Percentiles rank a stretch among this genome's conserved stretches.
These are phyloP conservation scores for Notothenia coriiceps DNA, from an alignment of 2,113 vertebrate genomes.

Conservation along the genomic window DNA sequence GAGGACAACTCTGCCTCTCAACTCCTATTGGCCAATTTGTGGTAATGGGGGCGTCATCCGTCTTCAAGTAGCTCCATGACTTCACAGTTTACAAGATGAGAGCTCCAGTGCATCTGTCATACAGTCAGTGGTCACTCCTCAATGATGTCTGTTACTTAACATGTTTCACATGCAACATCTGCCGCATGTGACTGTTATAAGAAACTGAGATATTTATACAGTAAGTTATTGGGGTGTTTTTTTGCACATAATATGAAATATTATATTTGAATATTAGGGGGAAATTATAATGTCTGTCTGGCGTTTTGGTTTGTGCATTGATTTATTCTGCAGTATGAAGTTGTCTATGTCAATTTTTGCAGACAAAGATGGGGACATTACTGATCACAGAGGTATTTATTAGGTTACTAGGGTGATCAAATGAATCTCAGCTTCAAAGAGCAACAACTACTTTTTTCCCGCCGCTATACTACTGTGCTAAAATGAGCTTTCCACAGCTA, in stretches of 20 bases:
- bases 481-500: not conserved
- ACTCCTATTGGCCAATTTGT: slow-evolving; percentile 86
- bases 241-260: not conserved
- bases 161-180: slow-evolving; percentile 39
- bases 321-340: slow-evolving; percentile 8
- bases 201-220: not conserved
- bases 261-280: not conserved
- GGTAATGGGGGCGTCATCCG: slow-evolving; percentile 78
- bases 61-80: slow-evolving; percentile 82
- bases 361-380: slow-evolving; percentile 38
- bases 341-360: slow-evolving; percentile 56
- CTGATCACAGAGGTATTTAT: slow-evolving; percentile 11
- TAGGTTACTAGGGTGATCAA: not conserved
- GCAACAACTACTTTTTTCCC: slow-evolving; percentile 17
- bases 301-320: slow-evolving; percentile 14
- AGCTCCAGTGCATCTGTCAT: slow-evolving; percentile 76
- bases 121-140: slow-evolving; percentile 60
- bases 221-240: not conserved
- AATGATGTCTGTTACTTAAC: slow-evolving; percentile 43
- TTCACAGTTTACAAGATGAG: slow-evolving; percentile 83
- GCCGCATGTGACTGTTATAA: not conserved
- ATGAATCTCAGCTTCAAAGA: slow-evolving; percentile 12
- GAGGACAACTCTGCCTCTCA: slow-evolving; percentile 90
- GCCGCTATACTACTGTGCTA: not conserved
- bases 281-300: not conserved